phyloP scores from a whole-genome alignment of 1,140 invertebrate genomes.

The Drosophila lini region DNA sequence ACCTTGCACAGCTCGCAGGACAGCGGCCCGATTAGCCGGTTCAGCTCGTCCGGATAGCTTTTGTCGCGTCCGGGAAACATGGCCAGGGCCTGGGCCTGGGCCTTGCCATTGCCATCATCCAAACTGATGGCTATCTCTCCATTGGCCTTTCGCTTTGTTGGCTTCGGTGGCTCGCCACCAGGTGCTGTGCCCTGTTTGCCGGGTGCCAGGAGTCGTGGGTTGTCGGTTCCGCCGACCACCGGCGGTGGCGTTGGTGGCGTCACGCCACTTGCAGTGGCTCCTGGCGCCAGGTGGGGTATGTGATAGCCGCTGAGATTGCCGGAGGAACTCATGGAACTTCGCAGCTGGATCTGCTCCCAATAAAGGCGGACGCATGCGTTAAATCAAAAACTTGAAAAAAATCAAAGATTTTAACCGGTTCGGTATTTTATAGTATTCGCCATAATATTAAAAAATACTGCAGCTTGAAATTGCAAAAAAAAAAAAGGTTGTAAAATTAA shows the following conservation, averaged over 20 bases:
- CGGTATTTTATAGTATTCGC: neutral
- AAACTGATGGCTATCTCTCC: neutral
- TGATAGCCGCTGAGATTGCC: conserved; percentile 38
- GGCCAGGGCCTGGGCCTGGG: neutral
- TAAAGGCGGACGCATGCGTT: neutral
- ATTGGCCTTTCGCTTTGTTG: conserved; percentile 6
- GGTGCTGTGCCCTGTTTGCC: neutral
- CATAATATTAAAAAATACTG: neutral
- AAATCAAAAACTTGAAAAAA: neutral
- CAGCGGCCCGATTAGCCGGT: conserved; percentile 81
- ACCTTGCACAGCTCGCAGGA: conserved; percentile 84
- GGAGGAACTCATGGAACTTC: conserved; percentile 21
- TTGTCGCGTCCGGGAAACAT: conserved; percentile 63
- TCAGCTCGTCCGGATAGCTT: conserved; percentile 84
- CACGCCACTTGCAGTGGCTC: neutral
- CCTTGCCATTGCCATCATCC: neutral
- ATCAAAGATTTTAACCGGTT: neutral
- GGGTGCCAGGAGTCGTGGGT: conserved; percentile 2
- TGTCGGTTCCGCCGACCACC: neutral
- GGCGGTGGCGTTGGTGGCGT: neutral
- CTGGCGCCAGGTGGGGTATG: conserved; percentile 26
- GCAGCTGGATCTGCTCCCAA: neutral
- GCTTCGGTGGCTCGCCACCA: neutral
- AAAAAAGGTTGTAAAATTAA: no score
- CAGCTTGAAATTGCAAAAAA: neutral